Evolutionary conservation across 1,140 invertebrate genomes (phyloP), one percentile per base, ranked within the genome.

Genomic region (Papilio glaucus): DNA sequence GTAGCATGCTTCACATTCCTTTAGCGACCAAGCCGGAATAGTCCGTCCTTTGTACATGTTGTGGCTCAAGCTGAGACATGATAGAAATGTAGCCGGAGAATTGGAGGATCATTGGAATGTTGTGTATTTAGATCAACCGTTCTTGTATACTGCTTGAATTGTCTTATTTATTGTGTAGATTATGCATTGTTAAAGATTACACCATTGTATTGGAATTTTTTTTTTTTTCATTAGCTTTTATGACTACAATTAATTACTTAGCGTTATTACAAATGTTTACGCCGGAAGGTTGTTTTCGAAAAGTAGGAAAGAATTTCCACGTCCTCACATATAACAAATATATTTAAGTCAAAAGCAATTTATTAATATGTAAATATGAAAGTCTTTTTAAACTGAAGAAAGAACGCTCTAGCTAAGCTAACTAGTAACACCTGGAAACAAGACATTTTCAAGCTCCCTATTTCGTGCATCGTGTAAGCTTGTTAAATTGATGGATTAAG

Each of bases 401-500:
- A 33, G 6, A 3, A 33, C 6, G 29, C 6, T 33, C 29, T 33
- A 33, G 6, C 29, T 33, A 33, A 33, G 6, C 29, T 33, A 33
- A n/a, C n/a, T 6, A 33, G 6, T 33, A 33, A n/a, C n/a, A n/a
- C n/a, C n/a, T 33, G 29, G 2, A 33, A 33, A 6, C 29, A 15
- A 0, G 0, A 21, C 4, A 53, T 21, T 53, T 57, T 12, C 1
- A 57, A 26, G 8, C 6, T 24, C 12, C 8, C 10, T 33, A n/a
- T 4, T 8, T 57, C 6, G 8, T 57, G 53, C 53, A 12, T 53
- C 6, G 9, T 24, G 49, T 53, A 53, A 53, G 49, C 18, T 5
- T 18, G 26, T 29, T 61, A 61, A 61, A 61, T 61, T 61, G 24
- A 33, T 3, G 60, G 60, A 61, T 61, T 37, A 33, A 37, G 29